Evolutionary conservation across 1,140 invertebrate species (phyloP).

Genomic region (Ceratosolen fusciceps): DNA sequence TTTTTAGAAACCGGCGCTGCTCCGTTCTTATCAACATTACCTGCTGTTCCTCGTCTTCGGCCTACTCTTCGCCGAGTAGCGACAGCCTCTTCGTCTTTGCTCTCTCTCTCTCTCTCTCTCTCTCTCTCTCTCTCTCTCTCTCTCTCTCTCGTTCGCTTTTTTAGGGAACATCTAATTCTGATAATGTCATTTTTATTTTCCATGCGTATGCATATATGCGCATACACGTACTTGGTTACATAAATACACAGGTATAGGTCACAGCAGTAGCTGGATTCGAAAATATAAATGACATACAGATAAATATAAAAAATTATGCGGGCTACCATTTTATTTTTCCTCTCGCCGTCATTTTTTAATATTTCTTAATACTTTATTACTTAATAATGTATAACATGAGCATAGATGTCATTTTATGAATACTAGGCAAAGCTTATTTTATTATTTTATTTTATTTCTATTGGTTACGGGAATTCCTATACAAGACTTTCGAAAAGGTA

Average conservation of each 20-base stretch:
- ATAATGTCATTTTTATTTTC: slow-evolving; percentile 24
- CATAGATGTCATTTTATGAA: too few species aligned
- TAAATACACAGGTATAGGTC: too few species aligned
- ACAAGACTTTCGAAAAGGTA: neutral
- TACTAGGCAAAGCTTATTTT: neutral
- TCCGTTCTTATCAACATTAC: slow-evolving; percentile 30
- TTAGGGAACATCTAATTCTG: neutral
- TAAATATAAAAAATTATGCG: slow-evolving; percentile 31
- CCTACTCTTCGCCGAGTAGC: neutral
- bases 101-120: too few species aligned
- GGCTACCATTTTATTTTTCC: neutral
- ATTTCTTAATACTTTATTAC: neutral
- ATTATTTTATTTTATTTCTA: neutral
- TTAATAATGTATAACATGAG: too few species aligned
- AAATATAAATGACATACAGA: neutral
- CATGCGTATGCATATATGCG: neutral
- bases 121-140: too few species aligned
- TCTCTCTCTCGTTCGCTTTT: slow-evolving; percentile 39
- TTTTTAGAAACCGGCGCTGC: neutral
- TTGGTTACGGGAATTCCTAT: neutral
- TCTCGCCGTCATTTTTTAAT: neutral
- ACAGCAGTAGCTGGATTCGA: too few species aligned
- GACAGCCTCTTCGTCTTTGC: slow-evolving; percentile 36
- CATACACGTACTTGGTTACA: too few species aligned
- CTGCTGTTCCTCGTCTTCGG: neutral